Base-by-base conservation (phyloP, 2,113 vertebrate genomes). In the Pleuronectes platessa region DNA sequence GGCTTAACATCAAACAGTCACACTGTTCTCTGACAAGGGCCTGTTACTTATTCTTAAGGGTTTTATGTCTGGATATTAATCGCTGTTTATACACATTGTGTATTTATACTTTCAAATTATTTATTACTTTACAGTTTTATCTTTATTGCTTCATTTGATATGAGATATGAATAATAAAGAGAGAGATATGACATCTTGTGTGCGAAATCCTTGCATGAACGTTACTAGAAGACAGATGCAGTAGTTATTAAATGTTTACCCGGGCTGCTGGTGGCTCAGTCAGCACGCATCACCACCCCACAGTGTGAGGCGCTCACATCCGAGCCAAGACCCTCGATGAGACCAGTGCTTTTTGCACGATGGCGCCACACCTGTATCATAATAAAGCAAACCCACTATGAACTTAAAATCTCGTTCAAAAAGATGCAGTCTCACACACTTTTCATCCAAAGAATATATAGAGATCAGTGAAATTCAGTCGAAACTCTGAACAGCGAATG, bases 121-220 rank as follows among this genome's bases (percentile, higher is more conserved):
- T 87, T 83, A 93, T 93, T 86, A 73, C 69, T 14, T 73, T 23
- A 2, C 4, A 53, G 7, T 10, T 56, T 67, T 35, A 70, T 5
- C 7, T 56, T 67, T 35, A 70, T 80, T 73, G 61, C 77, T 62
- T 84, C 27, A 77, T 90, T 84, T 71, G 68, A 81, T 47, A 56
- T 63, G 49, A 68, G 24, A 79, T 12, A 53, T 80, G 26, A 78
- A 71, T 71, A 90, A 92, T 45, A 89, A 82, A 74, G 69, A 89
- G 90, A 14, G 45, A 17, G 40, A 66, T 54, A 14, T 69, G 37
- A 79, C 42, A 68, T 78, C 35, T 5, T 54, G 51, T 54, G n/a
- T 82, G 68, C 18, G 42, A 21, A 74, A 54, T 73, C 45, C 18
- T 81, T 68, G 37, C 5, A 7, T 75, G 58, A 81, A 42, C 58